Conservation (phyloP, 2,888 invertebrate genomes). For the Meghimatium bilineatum region DNA sequence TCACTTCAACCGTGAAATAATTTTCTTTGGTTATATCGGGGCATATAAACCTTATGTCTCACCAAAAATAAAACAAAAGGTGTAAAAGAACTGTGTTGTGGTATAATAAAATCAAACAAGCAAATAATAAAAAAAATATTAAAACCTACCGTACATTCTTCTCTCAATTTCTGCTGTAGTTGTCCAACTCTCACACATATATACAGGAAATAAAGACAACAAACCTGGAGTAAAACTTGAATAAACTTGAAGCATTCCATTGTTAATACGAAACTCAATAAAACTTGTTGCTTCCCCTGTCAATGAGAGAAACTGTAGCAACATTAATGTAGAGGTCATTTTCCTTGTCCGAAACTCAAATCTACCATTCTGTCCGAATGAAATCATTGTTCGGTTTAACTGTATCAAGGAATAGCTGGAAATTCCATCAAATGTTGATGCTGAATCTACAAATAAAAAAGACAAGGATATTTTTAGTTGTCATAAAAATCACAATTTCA, state of each 20-base stretch:
- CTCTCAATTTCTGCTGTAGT: too few relatives aligned
- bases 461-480: background rate
- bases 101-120: too few relatives aligned
- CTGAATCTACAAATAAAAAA: constrained; percentile 54
- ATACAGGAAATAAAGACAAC: too few relatives aligned
- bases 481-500: too few relatives aligned
- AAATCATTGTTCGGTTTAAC: constrained; percentile 60
- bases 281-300: constrained; percentile 50
- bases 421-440: constrained; percentile 66
- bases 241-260: constrained; percentile 59
- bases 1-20: too few relatives aligned
- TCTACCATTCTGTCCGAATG: constrained; percentile 65
- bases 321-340: constrained; percentile 61
- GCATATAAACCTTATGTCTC: too few relatives aligned
- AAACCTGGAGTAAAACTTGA: constrained; percentile 50
- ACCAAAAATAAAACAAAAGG: too few relatives aligned
- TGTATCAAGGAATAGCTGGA: constrained; percentile 58
- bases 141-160: too few relatives aligned
- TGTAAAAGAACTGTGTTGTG: too few relatives aligned
- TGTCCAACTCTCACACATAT: too few relatives aligned
- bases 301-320: constrained; percentile 59
- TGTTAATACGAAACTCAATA: constrained; percentile 65
- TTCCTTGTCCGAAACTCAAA: constrained; percentile 69
- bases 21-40: too few relatives aligned
- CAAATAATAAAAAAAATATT: too few relatives aligned